A percentile compares a stretch with the other conserved stretches of the same genome.
Conservation (phyloP, 2,797 vertebrate genomes). For the Halcyon smyrnensis region DNA sequence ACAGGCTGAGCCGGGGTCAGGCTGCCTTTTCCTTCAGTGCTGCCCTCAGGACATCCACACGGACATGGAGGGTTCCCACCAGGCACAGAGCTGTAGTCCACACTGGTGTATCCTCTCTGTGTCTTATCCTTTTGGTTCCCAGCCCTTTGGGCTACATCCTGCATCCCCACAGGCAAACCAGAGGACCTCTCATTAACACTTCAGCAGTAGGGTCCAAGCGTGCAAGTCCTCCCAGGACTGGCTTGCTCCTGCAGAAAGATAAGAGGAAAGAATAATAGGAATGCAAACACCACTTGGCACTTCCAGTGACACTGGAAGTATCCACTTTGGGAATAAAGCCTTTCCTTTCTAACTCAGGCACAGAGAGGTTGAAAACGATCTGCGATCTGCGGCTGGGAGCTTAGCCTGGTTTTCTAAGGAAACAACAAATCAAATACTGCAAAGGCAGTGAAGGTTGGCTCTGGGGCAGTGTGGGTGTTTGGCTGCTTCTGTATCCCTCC, state of each 20-base stretch:
- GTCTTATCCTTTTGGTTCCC: no score
- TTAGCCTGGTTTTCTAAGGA: constrained; percentile 39
- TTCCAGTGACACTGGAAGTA: background rate
- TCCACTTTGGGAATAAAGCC: background rate
- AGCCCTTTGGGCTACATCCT: background rate
- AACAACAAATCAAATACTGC: background rate
- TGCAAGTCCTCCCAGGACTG: fast-evolving
- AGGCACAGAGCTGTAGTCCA: background rate
- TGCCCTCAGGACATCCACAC: background rate
- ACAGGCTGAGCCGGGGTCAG: background rate
- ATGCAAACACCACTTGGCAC: background rate
- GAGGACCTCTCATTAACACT: background rate
- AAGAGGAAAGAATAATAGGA: background rate
- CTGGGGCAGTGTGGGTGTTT: constrained; percentile 15
- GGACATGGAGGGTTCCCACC: background rate
- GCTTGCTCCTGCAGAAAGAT: background rate
- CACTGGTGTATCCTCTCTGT: background rate
- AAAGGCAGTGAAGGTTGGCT: background rate
- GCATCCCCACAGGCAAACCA: fast-evolving
- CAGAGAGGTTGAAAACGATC: background rate
- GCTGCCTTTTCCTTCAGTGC: background rate
- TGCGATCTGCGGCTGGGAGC: background rate
- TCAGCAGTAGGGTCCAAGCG: background rate
- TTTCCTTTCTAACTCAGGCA: background rate
- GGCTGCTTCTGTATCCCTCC: background rate